Evolutionary conservation across 2,797 vertebrate species (phyloP), one percentile per base, ranked within the genome.

Genomic region (Iguana delicatissima): DNA sequence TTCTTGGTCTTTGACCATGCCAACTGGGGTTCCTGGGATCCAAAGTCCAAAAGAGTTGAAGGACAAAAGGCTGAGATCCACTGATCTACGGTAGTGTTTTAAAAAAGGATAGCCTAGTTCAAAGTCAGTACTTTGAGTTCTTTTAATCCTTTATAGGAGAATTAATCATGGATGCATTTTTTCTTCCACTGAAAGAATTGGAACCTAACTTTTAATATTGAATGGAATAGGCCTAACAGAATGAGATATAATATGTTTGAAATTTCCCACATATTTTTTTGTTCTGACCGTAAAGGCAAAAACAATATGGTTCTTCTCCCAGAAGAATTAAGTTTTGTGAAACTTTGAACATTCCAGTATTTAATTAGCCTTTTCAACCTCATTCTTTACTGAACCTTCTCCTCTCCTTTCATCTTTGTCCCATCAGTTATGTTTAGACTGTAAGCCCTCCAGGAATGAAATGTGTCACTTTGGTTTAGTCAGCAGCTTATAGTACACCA

Each of bases 381-480:
- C 10, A 26, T 81, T 55, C 35, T 73, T 22, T 73, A n/a, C 12
- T 2, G 73, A 57, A 26, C 42, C 3, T 69, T 29, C 50, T 73
- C 14, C 16, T 8, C 22, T 38, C 8, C 46, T 24, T 82, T 77
- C 73, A 77, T 77, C 73, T 86, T 42, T 22, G 80, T 59, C 62
- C 46, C 20, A 59, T 88, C 80, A 32, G 32, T 82, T 73, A 59
- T 55, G 9, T 67, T 73, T 38, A 57, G 80, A 73, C 12, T 82
- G 2, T 55, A 57, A 72, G 52, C 64, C 64, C 67, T 88, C 29
- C 50, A 55, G 79, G 79, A 81, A 82, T 57, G 20, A 50, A 72
- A 42, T 42, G 13, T 88, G 87, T 50, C 38, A 64, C 74, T 87
- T 87, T 62, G 38, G 74, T 73, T 73, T 38, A 69, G 50, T 52